Evolutionary conservation across 2,113 vertebrate species (phyloP).

Genomic region (Narcine bancroftii): DNA sequence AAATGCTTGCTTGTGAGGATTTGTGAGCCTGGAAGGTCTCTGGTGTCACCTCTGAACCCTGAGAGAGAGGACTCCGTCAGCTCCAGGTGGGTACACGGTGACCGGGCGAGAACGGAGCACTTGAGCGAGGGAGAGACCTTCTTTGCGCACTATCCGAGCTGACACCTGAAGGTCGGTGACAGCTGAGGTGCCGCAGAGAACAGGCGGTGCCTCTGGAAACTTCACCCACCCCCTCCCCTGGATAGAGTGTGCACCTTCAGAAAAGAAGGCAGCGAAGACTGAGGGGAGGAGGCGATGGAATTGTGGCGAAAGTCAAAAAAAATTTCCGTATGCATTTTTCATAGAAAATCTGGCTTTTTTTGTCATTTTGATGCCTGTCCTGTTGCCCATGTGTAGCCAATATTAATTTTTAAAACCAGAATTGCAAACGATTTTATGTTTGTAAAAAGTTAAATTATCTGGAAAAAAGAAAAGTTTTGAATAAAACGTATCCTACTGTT

Average conservation of each 20-base stretch:
- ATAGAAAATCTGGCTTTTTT: constrained; percentile 11
- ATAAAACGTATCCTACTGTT: constrained; percentile 1
- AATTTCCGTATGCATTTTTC: neutral
- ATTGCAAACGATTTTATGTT: constrained; percentile 25
- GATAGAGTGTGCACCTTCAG: neutral
- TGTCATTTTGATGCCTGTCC: constrained; percentile 7
- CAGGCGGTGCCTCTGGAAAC: neutral
- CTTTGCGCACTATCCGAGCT: neutral
- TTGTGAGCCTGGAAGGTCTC: neutral
- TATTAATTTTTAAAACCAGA: constrained; percentile 19
- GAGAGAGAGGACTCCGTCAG: neutral
- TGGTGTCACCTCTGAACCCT: neutral
- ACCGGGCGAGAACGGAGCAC: neutral
- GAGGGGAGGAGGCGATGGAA: neutral
- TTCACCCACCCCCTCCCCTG: too few relatives aligned
- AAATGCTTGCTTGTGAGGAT: neutral
- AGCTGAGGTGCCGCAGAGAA: neutral
- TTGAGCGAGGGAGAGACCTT: too few relatives aligned
- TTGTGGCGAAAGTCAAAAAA: neutral
- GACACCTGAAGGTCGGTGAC: neutral
- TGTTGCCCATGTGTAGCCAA: constrained; percentile 14
- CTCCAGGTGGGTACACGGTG: neutral
- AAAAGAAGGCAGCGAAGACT: neutral
- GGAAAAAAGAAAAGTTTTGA: constrained; percentile 13
- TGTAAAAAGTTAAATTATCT: constrained; percentile 30